Evolutionary conservation across 2,888 invertebrate genomes (phyloP), one percentile per base, ranked within the genome.

Genomic region (Galeruca laticollis): DNA sequence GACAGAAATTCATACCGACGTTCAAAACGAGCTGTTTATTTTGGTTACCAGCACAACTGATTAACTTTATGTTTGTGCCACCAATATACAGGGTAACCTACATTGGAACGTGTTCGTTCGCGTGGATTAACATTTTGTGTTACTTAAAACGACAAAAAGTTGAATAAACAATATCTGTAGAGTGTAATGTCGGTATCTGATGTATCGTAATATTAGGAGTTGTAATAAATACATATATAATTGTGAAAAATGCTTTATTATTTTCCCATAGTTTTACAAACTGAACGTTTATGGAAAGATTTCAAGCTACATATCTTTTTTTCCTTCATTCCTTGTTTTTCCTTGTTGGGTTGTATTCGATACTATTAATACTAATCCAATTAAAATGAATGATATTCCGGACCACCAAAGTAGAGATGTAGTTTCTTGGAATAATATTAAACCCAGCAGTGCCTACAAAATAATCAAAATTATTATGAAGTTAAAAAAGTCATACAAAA

Each of bases 71-170:
- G 54, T 84, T 93, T 62, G 83, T 96, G 60, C 92, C 94, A 0
- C 89, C 94, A 0, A 85, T 90, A 62, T 89, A 92, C 69, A 88
- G 96, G 15, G 93, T 96, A 0, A 89, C 92, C 1, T 96, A 93
- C 80, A 93, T 96, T 31, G 93, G 94, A 0, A 86, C 90, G 0
- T 93, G 92, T 60, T 92, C 94, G 0, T 93, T 95, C 78, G 83
- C 92, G 26, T 96, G 95, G 95, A 92, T 94, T 69, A 95, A 95
- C 81, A 92, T 95, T 65, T 86, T 96, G 26, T 95, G 94, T 81
- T 93, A 91, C 84, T 90, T 95, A 71, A 95, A 95, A 82, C 86
- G 93, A 66, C 89, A 89, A 54, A 37, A 54, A 61, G 47, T 62
- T 18, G 62, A 62, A 60, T 52, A 52, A 21, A 52, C 4, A 26